phyloP scores from a whole-genome alignment of 2,888 invertebrate species.

The Hybos culiciformis region DNA sequence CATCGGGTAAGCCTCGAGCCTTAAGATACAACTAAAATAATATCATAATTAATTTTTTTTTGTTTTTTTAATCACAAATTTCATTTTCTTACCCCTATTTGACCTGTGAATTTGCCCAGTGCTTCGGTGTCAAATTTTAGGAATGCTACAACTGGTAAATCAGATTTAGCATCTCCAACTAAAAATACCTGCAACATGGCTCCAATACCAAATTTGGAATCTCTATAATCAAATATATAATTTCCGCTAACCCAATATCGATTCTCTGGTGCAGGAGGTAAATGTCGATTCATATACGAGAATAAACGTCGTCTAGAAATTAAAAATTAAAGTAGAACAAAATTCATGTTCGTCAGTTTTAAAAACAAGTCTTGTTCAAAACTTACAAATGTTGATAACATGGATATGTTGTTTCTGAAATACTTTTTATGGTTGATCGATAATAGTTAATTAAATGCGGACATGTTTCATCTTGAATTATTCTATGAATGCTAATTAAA shows the following conservation, averaged over 20 bases:
- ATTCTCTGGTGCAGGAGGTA: slow-evolving; percentile 41
- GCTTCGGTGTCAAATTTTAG: slow-evolving; percentile 43
- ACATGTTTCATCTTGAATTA: slow-evolving; percentile 46
- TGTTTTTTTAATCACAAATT: not conserved
- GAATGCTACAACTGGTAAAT: slow-evolving; percentile 48
- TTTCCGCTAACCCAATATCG: slow-evolving; percentile 57
- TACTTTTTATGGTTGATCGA: slow-evolving; percentile 53
- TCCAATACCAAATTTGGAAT: slow-evolving; percentile 45
- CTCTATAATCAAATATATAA: slow-evolving; percentile 55
- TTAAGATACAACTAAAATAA: slow-evolving; percentile 45
- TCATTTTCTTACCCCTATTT: slow-evolving; percentile 36
- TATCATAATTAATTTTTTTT: not conserved
- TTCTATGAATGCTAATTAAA: slow-evolving; percentile 53
- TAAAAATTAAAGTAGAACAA: no score
- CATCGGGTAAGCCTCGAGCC: slow-evolving; percentile 34
- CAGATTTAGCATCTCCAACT: slow-evolving; percentile 50
- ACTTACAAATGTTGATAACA: slow-evolving; percentile 54
- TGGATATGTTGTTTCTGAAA: slow-evolving; percentile 50
- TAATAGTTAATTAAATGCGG: slow-evolving; percentile 56
- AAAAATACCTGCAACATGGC: slow-evolving; percentile 45
- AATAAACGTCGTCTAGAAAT: slow-evolving; percentile 45
- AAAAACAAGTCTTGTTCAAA: slow-evolving; percentile 1
- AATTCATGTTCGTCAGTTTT: no score
- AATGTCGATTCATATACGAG: slow-evolving; percentile 49
- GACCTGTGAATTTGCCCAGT: slow-evolving; percentile 43